These are phyloP conservation scores for Acrocera orbiculus DNA, from an alignment of 2,888 invertebrate species.

Conservation along the genomic window DNA sequence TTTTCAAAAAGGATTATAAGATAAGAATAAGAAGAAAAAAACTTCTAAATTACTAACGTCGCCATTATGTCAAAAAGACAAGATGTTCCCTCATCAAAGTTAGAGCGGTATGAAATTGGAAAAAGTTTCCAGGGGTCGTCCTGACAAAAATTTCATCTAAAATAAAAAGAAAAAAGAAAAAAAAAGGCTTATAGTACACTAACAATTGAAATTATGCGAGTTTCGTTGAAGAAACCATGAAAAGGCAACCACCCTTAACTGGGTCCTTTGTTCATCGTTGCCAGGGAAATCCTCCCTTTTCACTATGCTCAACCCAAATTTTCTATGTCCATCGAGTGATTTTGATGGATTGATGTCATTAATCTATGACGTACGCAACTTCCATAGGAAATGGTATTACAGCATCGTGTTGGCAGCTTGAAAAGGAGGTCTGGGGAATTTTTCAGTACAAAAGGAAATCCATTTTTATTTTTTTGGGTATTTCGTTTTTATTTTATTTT, in stretches of 20 bases:
- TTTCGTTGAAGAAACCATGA: slow-evolving; percentile 3
- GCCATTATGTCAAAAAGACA: no score
- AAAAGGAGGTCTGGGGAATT: slow-evolving; percentile 6
- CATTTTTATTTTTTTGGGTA: slow-evolving; percentile 2
- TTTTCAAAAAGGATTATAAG: no score
- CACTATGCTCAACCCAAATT: neutral
- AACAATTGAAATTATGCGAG: slow-evolving; percentile 7
- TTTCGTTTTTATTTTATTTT: neutral
- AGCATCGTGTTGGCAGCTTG: slow-evolving; percentile 8
- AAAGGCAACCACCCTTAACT: slow-evolving; percentile 1
- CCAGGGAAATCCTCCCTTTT: neutral
- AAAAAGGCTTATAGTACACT: neutral
- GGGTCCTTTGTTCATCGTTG: slow-evolving; percentile 6
- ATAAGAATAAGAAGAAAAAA: no score
- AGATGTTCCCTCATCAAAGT: no score
- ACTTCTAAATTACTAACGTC: no score
- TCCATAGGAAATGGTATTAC: slow-evolving; percentile 19
- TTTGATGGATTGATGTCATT: slow-evolving; percentile 32
- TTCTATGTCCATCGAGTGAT: slow-evolving; percentile 31
- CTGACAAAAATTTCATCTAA: neutral
- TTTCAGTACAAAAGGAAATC: slow-evolving; percentile 4
- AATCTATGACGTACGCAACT: slow-evolving; percentile 35
- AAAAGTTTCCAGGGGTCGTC: no score
- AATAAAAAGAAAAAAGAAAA: neutral
- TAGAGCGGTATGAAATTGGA: no score